A percentile compares a stretch with the other conserved stretches of the same genome.
Conservation (phyloP, 2,113 vertebrate genomes). For the Lathamus discolor region DNA sequence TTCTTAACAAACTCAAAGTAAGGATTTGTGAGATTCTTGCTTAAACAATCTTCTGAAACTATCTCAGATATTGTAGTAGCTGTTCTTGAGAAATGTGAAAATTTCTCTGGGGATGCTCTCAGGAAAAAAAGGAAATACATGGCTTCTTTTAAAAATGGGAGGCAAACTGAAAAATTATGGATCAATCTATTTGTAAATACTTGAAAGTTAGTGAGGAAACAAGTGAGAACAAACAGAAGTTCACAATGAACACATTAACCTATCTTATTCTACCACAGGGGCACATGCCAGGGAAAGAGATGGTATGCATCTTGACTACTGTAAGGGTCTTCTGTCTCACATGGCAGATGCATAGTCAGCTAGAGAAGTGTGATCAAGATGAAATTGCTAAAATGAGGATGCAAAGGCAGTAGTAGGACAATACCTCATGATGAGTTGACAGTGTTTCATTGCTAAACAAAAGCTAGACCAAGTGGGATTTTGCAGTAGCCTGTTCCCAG, state of each 20-base stretch:
- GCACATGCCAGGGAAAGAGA: background rate
- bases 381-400: background rate
- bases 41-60: background rate
- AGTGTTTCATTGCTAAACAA: background rate
- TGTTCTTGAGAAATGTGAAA: background rate
- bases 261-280: background rate
- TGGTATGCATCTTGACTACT: background rate
- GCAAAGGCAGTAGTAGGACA: background rate
- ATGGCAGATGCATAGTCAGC: background rate
- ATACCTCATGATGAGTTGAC: rapidly evolving
- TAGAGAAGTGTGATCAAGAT: background rate
- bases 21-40: background rate
- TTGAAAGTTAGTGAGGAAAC: background rate
- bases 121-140: background rate
- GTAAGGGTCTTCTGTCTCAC: background rate
- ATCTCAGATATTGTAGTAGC: background rate
- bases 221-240: background rate
- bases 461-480: background rate
- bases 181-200: background rate
- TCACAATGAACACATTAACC: background rate
- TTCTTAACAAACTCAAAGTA: background rate
- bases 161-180: background rate
- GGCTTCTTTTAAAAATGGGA: background rate
- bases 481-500: background rate
- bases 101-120: background rate